phyloP scores from a whole-genome alignment of 1,140 invertebrate genomes.

The Bombus pyrosoma region DNA sequence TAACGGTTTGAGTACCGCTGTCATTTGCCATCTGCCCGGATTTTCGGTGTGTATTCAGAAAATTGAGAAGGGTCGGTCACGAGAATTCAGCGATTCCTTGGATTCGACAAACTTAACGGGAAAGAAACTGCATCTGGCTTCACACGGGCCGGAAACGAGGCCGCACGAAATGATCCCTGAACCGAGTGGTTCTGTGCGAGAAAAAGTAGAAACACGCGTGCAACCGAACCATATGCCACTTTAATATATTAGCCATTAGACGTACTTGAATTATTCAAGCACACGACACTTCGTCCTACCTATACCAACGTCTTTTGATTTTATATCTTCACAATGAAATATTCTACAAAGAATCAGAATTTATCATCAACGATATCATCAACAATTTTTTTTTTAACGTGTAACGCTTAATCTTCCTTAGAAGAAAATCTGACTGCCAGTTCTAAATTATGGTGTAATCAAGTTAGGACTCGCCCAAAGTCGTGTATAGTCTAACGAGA shows the following conservation, averaged over 20 bases:
- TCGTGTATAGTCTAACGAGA: neutral
- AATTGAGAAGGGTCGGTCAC: conserved; percentile 43
- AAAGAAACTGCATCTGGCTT: conserved; percentile 44
- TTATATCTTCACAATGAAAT: neutral
- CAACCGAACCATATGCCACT: conserved; percentile 20
- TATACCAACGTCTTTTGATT: neutral
- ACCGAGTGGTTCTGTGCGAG: conserved; percentile 18
- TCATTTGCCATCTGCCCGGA: conserved; percentile 43
- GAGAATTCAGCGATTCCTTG: conserved; percentile 42
- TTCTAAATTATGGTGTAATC: neutral
- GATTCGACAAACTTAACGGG: conserved; percentile 6
- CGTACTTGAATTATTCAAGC: neutral
- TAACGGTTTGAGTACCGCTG: neutral
- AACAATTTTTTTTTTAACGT: neutral
- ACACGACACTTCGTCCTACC: neutral
- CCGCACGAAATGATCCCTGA: conserved; percentile 41
- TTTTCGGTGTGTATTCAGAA: conserved; percentile 46
- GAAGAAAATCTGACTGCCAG: neutral
- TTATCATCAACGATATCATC: too few species aligned
- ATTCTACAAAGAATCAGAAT: neutral
- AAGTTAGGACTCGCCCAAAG: neutral
- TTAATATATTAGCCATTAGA: neutral
- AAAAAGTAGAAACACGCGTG: conserved; percentile 32
- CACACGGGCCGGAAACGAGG: conserved; percentile 35
- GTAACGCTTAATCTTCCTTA: neutral